These are phyloP conservation scores for Gallinago media DNA, from an alignment of 2,113 vertebrate genomes.

Conservation along the genomic window DNA sequence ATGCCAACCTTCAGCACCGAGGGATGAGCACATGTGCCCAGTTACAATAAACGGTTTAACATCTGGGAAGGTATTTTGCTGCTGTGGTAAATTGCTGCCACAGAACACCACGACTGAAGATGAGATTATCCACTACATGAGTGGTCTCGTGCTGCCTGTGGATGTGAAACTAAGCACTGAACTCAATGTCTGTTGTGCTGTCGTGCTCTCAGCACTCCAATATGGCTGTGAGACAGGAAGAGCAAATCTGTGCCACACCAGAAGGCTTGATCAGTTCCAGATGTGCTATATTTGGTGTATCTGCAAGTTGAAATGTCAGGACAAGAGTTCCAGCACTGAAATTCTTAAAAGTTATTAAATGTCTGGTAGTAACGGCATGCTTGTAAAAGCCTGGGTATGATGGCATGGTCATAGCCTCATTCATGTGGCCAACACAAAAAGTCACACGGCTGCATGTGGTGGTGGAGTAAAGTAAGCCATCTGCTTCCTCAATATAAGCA, in stretches of 20 bases:
- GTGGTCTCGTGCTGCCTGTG: neutral
- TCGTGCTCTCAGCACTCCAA: neutral
- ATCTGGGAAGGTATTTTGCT: neutral
- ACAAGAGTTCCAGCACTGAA: neutral
- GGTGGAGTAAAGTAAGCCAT: neutral
- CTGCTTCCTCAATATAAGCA: neutral
- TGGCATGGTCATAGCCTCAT: neutral
- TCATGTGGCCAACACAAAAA: neutral
- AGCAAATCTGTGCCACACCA: constrained; percentile 38
- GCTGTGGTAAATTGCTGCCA: neutral
- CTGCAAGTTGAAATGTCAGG: constrained; percentile 35
- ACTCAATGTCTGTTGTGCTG: neutral
- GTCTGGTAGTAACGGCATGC: neutral
- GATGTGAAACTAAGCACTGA: neutral
- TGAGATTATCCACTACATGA: neutral
- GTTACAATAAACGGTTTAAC: neutral
- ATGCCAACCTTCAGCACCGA: neutral
- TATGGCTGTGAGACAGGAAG: neutral
- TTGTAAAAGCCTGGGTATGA: neutral
- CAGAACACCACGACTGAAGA: neutral
- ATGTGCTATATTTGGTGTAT: constrained; percentile 28
- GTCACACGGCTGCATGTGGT: neutral
- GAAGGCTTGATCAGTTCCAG: constrained; percentile 3
- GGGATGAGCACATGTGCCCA: neutral
- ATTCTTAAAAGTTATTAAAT: constrained; percentile 7